Base-by-base conservation (phyloP, 2,113 vertebrate genomes). In the Melospiza melodia region DNA sequence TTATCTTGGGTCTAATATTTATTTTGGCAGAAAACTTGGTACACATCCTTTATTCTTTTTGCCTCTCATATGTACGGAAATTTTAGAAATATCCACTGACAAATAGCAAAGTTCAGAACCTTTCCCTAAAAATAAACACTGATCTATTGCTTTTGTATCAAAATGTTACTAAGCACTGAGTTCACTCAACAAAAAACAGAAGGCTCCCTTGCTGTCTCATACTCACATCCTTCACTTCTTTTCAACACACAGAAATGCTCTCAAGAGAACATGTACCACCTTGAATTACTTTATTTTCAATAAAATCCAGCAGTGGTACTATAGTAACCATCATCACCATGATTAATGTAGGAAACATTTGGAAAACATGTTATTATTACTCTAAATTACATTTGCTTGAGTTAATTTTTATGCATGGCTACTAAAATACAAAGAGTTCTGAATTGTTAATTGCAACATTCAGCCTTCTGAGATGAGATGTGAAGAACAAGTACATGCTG, bases 351-450 rank as follows among this genome's bases (percentile, higher is more conserved):
- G 92, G 96, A 97, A 95, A 95, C 94, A 88, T 95, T 96, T 95
- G 84, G 96, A 97, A 97, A 96, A 81, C 57, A 71, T 96, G 95
- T 97, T 96, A 95, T 98, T 98, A 98, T 98, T 98, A 96, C 97
- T 98, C 97, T 94, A 98, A 98, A 98, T 97, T 97, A 95, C 91
- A 93, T 97, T 98, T 97, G 96, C 96, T 97, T 87, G 95, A 97
- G 96, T 98, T 98, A 95, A 95, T 97, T 97, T 97, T 95, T 97
- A 82, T 95, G 95, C 96, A 41, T 84, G 87, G 96, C 92, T 96
- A 97, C 96, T 58, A 93, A 96, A 96, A 96, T 78, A 94, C 90
- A 97, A 90, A 97, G 95, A 93, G 74, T 94, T 97, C 93, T 77
- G 92, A 97, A 97, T 59, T 90, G 94, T 89, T 97, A 96, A 98